These are phyloP conservation scores for Cosmopolites sordidus DNA, from an alignment of 2,888 invertebrate genomes.

Conservation along the genomic window DNA sequence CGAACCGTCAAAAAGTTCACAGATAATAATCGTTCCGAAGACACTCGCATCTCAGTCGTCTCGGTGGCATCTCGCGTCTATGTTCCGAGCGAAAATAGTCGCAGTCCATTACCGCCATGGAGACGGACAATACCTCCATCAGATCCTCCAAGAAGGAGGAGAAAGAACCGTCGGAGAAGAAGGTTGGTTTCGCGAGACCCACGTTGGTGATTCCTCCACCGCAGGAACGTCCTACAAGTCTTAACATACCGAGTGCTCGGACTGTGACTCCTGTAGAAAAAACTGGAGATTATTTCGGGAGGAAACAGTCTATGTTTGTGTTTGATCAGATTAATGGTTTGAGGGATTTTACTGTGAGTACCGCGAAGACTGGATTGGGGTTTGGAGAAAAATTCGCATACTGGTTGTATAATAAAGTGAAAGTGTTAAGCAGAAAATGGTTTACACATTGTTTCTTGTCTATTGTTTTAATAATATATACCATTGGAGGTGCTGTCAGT, in stretches of 20 bases:
- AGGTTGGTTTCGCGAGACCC: conserved; percentile 39
- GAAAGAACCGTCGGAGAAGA: conserved; percentile 22
- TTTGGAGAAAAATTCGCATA: conserved; percentile 78
- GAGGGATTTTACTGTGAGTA: conserved; percentile 68
- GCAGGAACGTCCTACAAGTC: conserved; percentile 5
- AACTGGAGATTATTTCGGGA: not conserved
- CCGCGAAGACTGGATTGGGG: conserved; percentile 73
- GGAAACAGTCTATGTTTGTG: conserved; percentile 72
- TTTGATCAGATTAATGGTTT: conserved; percentile 76
- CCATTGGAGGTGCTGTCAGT: conserved; percentile 73
- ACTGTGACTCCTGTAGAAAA: not conserved
- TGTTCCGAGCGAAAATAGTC: conserved; percentile 5
- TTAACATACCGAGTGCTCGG: not conserved
- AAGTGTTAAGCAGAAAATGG: conserved; percentile 75
- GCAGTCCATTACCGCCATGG: conserved; percentile 13
- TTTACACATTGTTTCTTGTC: conserved; percentile 85
- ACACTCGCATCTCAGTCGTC: conserved; percentile 20
- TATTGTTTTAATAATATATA: conserved; percentile 72
- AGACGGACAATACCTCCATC: conserved; percentile 18
- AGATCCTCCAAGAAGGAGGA: conserved; percentile 14
- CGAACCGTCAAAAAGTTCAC: too few species aligned
- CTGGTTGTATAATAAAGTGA: conserved; percentile 74
- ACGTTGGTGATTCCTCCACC: conserved; percentile 40
- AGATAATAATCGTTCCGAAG: too few species aligned
- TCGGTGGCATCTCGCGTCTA: conserved; percentile 17